Evolutionary conservation across 2,888 invertebrate species (phyloP).

Genomic region (Drosophila atripex): DNA sequence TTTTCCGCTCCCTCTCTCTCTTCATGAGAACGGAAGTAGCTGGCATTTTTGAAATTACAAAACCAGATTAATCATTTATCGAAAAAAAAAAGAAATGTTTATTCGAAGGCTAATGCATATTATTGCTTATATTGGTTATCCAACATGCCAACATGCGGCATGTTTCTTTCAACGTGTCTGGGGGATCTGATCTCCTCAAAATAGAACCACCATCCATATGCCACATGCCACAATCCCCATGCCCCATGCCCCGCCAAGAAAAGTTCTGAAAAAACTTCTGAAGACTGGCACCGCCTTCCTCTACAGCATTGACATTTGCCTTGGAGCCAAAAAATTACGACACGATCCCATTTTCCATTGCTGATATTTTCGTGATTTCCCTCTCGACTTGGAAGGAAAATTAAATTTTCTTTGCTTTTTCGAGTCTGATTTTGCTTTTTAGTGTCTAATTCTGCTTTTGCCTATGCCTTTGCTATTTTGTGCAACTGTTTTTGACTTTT

Average conservation of each 20-base stretch:
- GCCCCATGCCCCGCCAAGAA: conserved; percentile 9
- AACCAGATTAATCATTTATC: conserved; percentile 8
- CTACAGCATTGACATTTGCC: conserved; percentile 66
- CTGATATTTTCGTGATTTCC: no score
- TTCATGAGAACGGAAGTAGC: conserved; percentile 28
- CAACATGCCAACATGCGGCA: conserved; percentile 35
- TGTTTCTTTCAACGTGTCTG: conserved; percentile 35
- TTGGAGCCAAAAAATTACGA: conserved; percentile 27
- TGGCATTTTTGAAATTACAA: background rate
- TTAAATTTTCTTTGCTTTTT: no score
- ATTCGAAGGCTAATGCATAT: background rate
- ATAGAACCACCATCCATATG: conserved; percentile 31
- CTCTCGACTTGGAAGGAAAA: no score
- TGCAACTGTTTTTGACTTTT: no score
- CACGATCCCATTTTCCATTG: conserved; percentile 59
- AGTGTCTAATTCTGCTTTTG: no score
- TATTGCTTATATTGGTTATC: background rate
- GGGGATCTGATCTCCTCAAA: conserved; percentile 4
- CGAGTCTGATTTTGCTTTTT: no score
- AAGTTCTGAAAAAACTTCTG: conserved; percentile 30
- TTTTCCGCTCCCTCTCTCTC: background rate
- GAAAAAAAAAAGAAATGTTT: conserved; percentile 6
- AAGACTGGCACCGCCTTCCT: conserved; percentile 16
- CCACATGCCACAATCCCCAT: conserved; percentile 18
- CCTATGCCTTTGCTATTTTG: no score